Conservation (phyloP, 2,888 invertebrate genomes). For the Tenthredo distinguenda region DNA sequence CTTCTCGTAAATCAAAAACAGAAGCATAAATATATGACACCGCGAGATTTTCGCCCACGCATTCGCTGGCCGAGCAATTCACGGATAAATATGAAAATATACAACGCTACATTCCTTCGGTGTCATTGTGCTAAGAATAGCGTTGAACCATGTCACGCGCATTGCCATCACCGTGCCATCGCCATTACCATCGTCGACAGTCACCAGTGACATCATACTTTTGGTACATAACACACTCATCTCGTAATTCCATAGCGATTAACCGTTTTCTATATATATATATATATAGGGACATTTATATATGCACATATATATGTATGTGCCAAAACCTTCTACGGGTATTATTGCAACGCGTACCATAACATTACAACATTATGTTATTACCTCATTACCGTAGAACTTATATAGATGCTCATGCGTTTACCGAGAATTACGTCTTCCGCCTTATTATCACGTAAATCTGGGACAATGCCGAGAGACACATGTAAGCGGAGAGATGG, state of each 20-base stretch:
- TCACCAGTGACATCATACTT: slow-evolving; percentile 27
- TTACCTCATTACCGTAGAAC: slow-evolving; percentile 45
- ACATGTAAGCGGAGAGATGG: neutral
- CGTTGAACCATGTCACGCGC: slow-evolving; percentile 53
- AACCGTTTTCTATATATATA: slow-evolving; percentile 28
- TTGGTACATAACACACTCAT: neutral
- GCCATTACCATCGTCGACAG: slow-evolving; percentile 9
- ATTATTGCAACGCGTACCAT: slow-evolving; percentile 33
- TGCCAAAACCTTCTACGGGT: neutral
- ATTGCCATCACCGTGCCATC: slow-evolving; percentile 37
- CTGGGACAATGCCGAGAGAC: slow-evolving; percentile 33
- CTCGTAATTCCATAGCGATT: slow-evolving; percentile 46
- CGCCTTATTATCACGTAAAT: slow-evolving; percentile 46
- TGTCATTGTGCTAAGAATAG: slow-evolving; percentile 67
- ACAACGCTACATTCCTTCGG: slow-evolving; percentile 60
- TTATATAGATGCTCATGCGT: slow-evolving; percentile 29
- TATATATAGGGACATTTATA: neutral
- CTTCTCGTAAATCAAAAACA: neutral
- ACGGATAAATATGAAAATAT: slow-evolving; percentile 48
- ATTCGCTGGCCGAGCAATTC: slow-evolving; percentile 1
- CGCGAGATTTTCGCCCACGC: slow-evolving; percentile 32
- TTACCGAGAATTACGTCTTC: slow-evolving; percentile 36
- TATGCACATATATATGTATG: neutral
- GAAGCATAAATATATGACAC: neutral
- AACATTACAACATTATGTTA: slow-evolving; percentile 29